Conservation (phyloP, 2,797 vertebrate species). For the Myotis planiceps region DNA sequence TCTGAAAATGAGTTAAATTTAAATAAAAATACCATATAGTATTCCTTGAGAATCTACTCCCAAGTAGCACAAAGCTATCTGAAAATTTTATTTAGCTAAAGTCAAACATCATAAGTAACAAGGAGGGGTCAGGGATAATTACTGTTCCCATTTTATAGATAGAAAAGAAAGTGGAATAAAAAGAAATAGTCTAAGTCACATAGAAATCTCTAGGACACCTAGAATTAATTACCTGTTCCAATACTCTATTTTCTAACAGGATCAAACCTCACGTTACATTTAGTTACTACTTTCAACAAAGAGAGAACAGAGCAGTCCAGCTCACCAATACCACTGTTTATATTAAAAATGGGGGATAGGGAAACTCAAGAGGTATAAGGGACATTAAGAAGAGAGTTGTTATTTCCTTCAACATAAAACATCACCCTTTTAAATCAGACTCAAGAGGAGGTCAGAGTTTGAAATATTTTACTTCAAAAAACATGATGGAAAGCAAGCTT, state of each 20-base stretch:
- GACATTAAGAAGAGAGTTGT: neutral
- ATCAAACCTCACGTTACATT: neutral
- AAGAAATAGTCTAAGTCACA: slow-evolving; percentile 29
- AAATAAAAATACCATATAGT: neutral
- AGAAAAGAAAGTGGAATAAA: slow-evolving; percentile 64
- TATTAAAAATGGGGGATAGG: neutral
- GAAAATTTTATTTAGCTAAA: slow-evolving; percentile 31
- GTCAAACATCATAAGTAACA: slow-evolving; percentile 30
- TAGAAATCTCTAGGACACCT: neutral
- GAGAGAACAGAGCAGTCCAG: neutral
- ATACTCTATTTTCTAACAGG: neutral
- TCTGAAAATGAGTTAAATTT: slow-evolving; percentile 12
- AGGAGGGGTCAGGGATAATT: slow-evolving; percentile 73
- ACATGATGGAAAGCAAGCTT: slow-evolving; percentile 30
- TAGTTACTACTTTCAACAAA: slow-evolving; percentile 26
- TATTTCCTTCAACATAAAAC: neutral
- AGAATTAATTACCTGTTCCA: neutral
- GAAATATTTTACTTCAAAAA: neutral
- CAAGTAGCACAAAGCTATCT: slow-evolving; percentile 48
- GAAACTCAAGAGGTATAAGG: slow-evolving; percentile 22
- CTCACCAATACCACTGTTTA: neutral
- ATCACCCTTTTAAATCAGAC: neutral
- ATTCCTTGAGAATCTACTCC: slow-evolving; percentile 37
- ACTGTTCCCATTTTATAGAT: slow-evolving; percentile 76
- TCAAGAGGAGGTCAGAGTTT: neutral